Evolutionary conservation across 2,888 invertebrate genomes (phyloP).

Genomic region (Aphodius sticticus): DNA sequence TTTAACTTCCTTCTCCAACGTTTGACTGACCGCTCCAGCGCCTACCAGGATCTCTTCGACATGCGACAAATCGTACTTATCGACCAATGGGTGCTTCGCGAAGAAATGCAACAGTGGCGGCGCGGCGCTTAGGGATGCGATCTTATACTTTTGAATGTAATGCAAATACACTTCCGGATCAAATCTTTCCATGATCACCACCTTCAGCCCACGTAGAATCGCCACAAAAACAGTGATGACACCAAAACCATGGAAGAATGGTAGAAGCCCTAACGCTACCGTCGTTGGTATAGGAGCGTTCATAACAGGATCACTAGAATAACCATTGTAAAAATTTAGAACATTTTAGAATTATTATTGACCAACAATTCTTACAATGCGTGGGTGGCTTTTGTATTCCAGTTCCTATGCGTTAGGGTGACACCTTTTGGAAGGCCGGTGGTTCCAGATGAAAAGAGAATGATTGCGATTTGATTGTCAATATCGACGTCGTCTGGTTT

Average conservation of each 20-base stretch:
- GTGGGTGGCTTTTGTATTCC: slow-evolving; percentile 57
- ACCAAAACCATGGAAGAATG: slow-evolving; percentile 30
- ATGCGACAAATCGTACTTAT: slow-evolving; percentile 74
- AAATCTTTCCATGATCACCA: slow-evolving; percentile 46
- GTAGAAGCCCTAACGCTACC: slow-evolving; percentile 45
- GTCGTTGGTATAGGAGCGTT: slow-evolving; percentile 21
- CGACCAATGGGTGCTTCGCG: slow-evolving; percentile 78
- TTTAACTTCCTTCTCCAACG: slow-evolving; percentile 66
- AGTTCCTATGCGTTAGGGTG: slow-evolving; percentile 74
- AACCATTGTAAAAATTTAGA: background rate
- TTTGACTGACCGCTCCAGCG: slow-evolving; percentile 78
- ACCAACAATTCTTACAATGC: slow-evolving; percentile 34
- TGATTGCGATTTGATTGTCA: slow-evolving; percentile 65
- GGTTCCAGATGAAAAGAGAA: slow-evolving; percentile 84
- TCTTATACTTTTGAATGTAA: slow-evolving; percentile 45
- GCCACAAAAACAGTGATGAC: slow-evolving; percentile 22
- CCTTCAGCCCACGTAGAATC: slow-evolving; percentile 29
- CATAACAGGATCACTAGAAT: slow-evolving; percentile 24
- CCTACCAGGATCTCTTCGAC: slow-evolving; percentile 73
- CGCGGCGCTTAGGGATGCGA: slow-evolving; percentile 67
- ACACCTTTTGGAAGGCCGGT: slow-evolving; percentile 83
- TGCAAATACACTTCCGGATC: slow-evolving; percentile 46
- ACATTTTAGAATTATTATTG: background rate
- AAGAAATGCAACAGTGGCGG: slow-evolving; percentile 83
- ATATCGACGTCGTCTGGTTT: slow-evolving; percentile 60